phyloP scores from a whole-genome alignment of 2,113 vertebrate genomes.

The Colinus virginianus region DNA sequence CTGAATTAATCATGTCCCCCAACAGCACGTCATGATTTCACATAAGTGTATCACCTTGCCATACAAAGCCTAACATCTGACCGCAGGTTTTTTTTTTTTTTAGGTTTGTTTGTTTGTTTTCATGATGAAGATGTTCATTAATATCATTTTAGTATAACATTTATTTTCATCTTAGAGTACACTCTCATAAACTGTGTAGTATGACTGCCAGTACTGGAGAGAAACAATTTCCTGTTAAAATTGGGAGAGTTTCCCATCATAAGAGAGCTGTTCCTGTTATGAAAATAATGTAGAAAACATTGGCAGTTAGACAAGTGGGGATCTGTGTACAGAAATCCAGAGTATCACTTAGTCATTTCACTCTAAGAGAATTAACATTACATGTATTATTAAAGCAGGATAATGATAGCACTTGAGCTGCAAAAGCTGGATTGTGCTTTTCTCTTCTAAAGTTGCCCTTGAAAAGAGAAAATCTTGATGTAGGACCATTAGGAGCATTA shows the following conservation, averaged over 20 bases:
- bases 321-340: conserved; percentile 4
- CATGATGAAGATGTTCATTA: background rate
- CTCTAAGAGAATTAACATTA: background rate
- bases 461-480: background rate
- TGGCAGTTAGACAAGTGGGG: background rate
- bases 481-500: background rate
- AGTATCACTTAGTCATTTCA: background rate
- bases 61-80: background rate
- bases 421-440: background rate
- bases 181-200: background rate
- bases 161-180: background rate
- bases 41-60: background rate
- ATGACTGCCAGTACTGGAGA: background rate
- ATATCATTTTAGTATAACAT: background rate
- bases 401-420: background rate
- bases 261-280: conserved; percentile 5
- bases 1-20: background rate
- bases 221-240: conserved; percentile 15
- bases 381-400: background rate
- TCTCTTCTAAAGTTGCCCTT: background rate
- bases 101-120: background rate
- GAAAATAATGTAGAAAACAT: conserved; percentile 5
- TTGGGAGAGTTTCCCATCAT: background rate
- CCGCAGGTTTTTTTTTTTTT: background rate
- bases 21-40: background rate